phyloP scores from a whole-genome alignment of 1,140 invertebrate genomes.

The Calliphora vicina region DNA sequence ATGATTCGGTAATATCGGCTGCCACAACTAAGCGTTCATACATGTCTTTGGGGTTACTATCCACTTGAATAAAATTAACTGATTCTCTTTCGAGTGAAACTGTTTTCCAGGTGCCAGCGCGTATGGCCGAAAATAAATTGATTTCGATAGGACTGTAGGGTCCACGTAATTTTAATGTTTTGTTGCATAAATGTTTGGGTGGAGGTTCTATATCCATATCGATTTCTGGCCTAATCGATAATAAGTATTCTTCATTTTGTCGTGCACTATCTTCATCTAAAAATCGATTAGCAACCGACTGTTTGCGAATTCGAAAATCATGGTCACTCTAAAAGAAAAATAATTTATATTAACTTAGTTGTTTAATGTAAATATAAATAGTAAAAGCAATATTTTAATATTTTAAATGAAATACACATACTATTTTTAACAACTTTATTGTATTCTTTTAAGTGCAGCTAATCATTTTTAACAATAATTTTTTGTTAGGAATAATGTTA shows the following conservation, averaged over 20 bases:
- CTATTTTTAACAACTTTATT: too few relatives aligned
- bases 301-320: conserved; percentile 59
- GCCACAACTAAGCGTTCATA: conserved; percentile 75
- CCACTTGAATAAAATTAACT: conserved; percentile 86
- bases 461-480: too few relatives aligned
- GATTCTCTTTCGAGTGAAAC: conserved; percentile 76
- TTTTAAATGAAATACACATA: too few relatives aligned
- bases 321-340: conserved; percentile 63
- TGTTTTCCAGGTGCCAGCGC: conserved; percentile 66
- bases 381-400: too few relatives aligned
- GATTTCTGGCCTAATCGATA: conserved; percentile 43
- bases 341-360: too few relatives aligned
- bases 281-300: conserved; percentile 39
- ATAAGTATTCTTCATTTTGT: conserved; percentile 54
- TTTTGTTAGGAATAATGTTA: too few relatives aligned
- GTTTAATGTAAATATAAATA: too few relatives aligned
- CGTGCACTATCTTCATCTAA: conserved; percentile 37
- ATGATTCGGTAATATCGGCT: conserved; percentile 69
- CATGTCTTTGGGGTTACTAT: conserved; percentile 77
- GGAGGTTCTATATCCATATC: conserved; percentile 60
- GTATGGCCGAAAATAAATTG: conserved; percentile 69
- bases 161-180: conserved; percentile 56
- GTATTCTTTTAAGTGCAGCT: too few relatives aligned
- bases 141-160: conserved; percentile 80
- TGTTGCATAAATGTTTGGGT: conserved; percentile 45